Base-by-base conservation (phyloP, 1,140 invertebrate species). In the Spodoptera litura region DNA sequence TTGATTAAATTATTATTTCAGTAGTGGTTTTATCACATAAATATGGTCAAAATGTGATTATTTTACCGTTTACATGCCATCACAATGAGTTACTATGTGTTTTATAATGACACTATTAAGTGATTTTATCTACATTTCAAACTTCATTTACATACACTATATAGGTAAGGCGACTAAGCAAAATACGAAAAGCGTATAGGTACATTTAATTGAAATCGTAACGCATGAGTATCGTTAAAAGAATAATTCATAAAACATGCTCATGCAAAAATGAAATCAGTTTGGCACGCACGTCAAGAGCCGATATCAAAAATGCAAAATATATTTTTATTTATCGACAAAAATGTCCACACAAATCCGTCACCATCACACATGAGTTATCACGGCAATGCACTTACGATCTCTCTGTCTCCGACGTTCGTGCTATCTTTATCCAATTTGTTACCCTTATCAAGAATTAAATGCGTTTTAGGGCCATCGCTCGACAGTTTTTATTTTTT, bases 391-490 rank as follows among this genome's bases (percentile, higher is more conserved):
- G 93, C 93, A 93, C 93, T 94, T 94, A 94, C 93, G 88, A 94
- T 94, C 93, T 92, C 88, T 84, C 85, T 93, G 90, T 93, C 92
- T 88, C 87, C 85, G 84, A 88, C 84, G 76, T 80, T 78, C 80
- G 77, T 88, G 84, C 90, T 94, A 94, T 94, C 93, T 93, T 90
- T 90, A 93, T 94, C 89, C 93, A 94, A 94, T 94, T 94, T 94
- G 93, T 94, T 93, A 94, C 92, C 92, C 91, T 93, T 94, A 94
- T 94, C 93, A 91, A 90, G 91, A 90, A 93, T 94, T 94, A 94
- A 94, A 94, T 94, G 92, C 90, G 87, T 94, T 94, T 93, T 92
- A 92, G 89, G 82, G 81, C 89, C 87, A 83, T 86, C 87, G 80
- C 82, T 86, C 82, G 87, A 83, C 85, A 85, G 85, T 84, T 87